phyloP scores from a whole-genome alignment of 35 echinoderm and acorn worm species.

The Heliocidaris tuberculata region DNA sequence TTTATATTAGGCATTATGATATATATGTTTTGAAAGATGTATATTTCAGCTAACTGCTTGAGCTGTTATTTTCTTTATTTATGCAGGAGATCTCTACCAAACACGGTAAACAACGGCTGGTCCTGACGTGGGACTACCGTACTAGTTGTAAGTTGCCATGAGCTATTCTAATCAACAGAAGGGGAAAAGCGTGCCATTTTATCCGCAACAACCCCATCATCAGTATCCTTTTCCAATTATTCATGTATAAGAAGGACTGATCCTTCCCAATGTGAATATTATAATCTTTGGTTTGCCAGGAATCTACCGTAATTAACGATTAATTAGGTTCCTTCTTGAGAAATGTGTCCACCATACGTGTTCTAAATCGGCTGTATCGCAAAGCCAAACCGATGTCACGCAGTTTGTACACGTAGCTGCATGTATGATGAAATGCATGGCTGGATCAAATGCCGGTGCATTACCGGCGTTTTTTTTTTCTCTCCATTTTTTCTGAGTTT shows the following conservation, averaged over 20 bases:
- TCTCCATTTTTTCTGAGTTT: too few relatives aligned
- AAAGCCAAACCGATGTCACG: background rate
- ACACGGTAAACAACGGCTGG: slow-evolving; percentile 64
- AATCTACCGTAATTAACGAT: background rate
- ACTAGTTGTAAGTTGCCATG: slow-evolving; percentile 63
- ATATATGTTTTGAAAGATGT: background rate
- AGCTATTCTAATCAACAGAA: slow-evolving; percentile 46
- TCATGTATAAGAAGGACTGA: background rate
- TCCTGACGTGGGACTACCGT: slow-evolving; percentile 70
- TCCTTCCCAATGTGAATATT: background rate
- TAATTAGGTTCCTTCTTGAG: background rate
- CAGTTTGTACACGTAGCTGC: background rate
- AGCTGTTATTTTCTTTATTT: slow-evolving; percentile 49
- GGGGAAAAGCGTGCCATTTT: slow-evolving; percentile 31
- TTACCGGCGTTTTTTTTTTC: background rate
- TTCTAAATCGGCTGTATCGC: background rate
- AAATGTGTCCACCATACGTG: background rate
- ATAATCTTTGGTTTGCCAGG: background rate
- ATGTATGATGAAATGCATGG: background rate
- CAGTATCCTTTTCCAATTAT: slow-evolving; percentile 34
- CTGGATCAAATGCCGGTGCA: background rate
- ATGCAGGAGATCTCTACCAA: slow-evolving; percentile 61
- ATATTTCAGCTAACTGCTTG: slow-evolving; percentile 1
- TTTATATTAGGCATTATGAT: background rate
- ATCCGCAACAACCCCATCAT: background rate